Conservation (phyloP, 2,113 vertebrate species). For the Python bivittatus region DNA sequence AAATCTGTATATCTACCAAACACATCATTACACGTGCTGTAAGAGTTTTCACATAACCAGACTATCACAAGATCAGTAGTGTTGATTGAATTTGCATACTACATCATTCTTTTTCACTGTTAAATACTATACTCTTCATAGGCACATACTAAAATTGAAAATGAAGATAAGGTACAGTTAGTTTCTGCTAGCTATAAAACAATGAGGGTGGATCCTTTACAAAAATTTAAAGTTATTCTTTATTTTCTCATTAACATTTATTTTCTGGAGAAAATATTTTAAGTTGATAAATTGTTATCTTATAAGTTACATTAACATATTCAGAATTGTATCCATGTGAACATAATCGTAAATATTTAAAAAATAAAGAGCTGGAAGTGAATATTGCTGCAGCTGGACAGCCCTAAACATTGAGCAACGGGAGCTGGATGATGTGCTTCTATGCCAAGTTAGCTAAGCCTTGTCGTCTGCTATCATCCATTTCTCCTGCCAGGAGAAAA, state of each 20-base stretch:
- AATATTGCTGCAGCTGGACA: not conserved
- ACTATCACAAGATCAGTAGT: not conserved
- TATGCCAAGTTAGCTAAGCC: too few species aligned
- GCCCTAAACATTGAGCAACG: too few species aligned
- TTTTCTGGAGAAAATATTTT: not conserved
- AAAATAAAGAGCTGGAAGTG: not conserved
- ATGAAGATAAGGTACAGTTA: conserved; percentile 40
- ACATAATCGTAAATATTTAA: not conserved
- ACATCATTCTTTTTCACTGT: not conserved
- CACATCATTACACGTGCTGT: not conserved
- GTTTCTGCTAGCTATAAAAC: conserved; percentile 56
- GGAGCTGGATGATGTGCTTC: too few species aligned
- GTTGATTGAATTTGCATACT: not conserved
- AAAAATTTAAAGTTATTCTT: conserved; percentile 61
- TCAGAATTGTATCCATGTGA: too few species aligned
- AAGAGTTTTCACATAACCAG: not conserved
- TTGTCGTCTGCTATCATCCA: too few species aligned
- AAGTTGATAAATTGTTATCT: not conserved
- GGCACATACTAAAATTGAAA: conserved; percentile 62
- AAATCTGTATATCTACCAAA: not conserved
- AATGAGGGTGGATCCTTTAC: conserved; percentile 38
- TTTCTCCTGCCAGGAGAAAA: too few species aligned
- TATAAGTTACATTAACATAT: not conserved
- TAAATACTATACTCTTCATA: conserved; percentile 38
- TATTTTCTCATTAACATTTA: not conserved